Percentiles rank a stretch among this genome's conserved stretches.
These are phyloP conservation scores for Pteromalus puparum DNA, from an alignment of 1,140 invertebrate genomes.

Conservation along the genomic window DNA sequence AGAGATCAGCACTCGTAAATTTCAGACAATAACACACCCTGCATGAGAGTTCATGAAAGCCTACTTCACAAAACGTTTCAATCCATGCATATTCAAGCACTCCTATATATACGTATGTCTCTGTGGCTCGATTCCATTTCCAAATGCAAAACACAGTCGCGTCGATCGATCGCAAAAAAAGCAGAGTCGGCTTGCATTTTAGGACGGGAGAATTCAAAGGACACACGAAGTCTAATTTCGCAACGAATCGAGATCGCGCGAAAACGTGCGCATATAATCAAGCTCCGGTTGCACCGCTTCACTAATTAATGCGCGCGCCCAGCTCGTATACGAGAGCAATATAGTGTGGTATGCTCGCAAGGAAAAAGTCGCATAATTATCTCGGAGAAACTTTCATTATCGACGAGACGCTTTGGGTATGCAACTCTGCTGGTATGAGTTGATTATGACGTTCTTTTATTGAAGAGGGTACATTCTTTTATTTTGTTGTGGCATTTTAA, in stretches of 20 bases:
- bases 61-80: neutral
- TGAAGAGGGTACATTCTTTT: no score
- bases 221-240: conserved; percentile 26
- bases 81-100: neutral
- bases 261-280: conserved; percentile 24
- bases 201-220: conserved; percentile 24
- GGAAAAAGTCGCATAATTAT: conserved; percentile 39
- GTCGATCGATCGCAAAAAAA: neutral
- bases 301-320: conserved; percentile 34
- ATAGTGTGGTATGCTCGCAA: neutral
- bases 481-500: no score
- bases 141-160: conserved; percentile 13
- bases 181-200: neutral
- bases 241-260: conserved; percentile 14
- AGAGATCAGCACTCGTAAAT: neutral
- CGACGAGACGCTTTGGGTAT: neutral
- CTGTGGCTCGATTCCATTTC: neutral
- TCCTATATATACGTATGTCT: neutral
- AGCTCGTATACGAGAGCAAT: neutral
- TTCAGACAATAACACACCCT: neutral
- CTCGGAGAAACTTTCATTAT: conserved; percentile 34
- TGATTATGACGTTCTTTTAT: neutral
- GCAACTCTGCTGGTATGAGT: neutral
- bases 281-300: neutral
- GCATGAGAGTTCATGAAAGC: no score